Evolutionary conservation across 2,888 invertebrate genomes (phyloP).

Genomic region (Amiota minor): DNA sequence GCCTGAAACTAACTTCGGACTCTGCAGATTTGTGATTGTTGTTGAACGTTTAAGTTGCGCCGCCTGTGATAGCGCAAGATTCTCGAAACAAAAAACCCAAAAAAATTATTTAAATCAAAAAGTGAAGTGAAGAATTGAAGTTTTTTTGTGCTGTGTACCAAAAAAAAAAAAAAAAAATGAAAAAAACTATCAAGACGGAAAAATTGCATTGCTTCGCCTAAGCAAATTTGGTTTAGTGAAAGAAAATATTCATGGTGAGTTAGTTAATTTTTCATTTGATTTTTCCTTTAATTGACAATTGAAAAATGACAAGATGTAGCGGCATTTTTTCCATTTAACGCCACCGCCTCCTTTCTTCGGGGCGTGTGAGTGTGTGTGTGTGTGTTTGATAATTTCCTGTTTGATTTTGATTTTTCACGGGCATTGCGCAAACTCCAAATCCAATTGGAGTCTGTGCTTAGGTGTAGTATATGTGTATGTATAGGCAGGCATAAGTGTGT

Average conservation of each 20-base stretch:
- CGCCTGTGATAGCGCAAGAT: neutral
- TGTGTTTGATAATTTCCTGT: constrained; percentile 2
- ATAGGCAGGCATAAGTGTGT: too few species aligned
- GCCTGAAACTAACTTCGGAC: neutral
- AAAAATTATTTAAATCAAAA: neutral
- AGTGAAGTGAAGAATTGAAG: neutral
- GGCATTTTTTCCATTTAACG: constrained; percentile 19
- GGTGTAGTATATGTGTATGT: too few species aligned
- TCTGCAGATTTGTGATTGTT: constrained; percentile 1
- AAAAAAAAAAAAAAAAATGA: neutral
- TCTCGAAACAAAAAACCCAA: neutral
- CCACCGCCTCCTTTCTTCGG: neutral
- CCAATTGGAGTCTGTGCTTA: too few species aligned
- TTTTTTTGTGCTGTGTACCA: neutral
- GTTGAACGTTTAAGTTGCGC: constrained; percentile 22
- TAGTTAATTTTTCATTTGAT: neutral
- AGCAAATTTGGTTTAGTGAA: too few species aligned
- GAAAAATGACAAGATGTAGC: constrained; percentile 13
- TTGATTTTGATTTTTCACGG: constrained; percentile 4
- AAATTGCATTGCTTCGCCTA: too few species aligned
- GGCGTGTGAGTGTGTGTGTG: neutral
- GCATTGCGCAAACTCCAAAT: constrained; percentile 24
- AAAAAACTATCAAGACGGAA: too few species aligned
- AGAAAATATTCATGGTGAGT: too few species aligned
- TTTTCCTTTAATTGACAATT: neutral